These are phyloP conservation scores for Cerceris rybyensis DNA, from an alignment of 2,888 invertebrate species.

Conservation along the genomic window DNA sequence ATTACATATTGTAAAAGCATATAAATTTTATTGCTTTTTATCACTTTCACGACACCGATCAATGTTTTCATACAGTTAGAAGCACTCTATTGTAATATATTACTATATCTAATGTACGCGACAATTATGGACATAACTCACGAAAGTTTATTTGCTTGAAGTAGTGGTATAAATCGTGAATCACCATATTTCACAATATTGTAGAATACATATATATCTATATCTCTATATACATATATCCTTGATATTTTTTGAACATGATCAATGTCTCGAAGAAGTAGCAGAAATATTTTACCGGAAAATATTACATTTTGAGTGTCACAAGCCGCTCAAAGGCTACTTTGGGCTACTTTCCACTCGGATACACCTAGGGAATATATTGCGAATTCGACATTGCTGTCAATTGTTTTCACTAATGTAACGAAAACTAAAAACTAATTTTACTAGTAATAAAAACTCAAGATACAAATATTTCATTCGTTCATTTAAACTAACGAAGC, in stretches of 20 bases:
- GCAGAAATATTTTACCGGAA: constrained; percentile 46
- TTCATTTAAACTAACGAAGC: too few species aligned
- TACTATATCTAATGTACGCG: constrained; percentile 32
- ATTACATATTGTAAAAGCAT: constrained; percentile 32
- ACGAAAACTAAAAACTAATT: too few species aligned
- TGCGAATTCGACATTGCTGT: too few species aligned
- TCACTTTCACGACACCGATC: constrained; percentile 51
- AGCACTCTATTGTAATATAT: constrained; percentile 41
- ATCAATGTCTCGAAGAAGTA: constrained; percentile 8
- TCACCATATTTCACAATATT: constrained; percentile 2
- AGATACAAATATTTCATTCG: too few species aligned
- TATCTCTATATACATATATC: constrained; percentile 3
- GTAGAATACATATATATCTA: constrained; percentile 3
- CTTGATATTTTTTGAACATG: background rate
- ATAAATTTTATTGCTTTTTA: constrained; percentile 26
- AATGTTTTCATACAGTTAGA: constrained; percentile 51
- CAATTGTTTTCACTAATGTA: too few species aligned
- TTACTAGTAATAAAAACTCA: too few species aligned
- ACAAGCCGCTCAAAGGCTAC: constrained; percentile 11
- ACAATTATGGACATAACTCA: constrained; percentile 22
- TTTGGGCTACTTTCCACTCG: background rate
- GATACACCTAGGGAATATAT: too few species aligned
- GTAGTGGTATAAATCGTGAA: constrained; percentile 11
- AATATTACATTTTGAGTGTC: constrained; percentile 42
- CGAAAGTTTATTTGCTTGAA: constrained; percentile 14